Percentiles rank a stretch among this genome's conserved stretches.
Conservation (phyloP, 2,797 vertebrate genomes). For the Eulemur mongoz region DNA sequence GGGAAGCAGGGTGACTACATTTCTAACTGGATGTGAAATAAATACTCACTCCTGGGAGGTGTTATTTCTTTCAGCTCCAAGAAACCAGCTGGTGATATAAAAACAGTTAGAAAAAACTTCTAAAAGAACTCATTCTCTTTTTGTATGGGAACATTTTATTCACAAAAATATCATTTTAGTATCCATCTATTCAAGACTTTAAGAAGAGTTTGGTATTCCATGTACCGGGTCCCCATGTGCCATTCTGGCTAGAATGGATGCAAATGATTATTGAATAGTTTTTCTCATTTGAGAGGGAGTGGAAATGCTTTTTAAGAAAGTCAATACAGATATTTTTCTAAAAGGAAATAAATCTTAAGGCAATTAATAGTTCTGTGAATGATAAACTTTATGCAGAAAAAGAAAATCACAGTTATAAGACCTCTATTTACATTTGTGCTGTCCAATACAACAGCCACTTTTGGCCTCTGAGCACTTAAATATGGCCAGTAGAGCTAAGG, state of each 20-base stretch:
- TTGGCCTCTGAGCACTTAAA: neutral
- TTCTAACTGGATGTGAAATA: constrained; percentile 38
- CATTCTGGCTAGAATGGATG: constrained; percentile 23
- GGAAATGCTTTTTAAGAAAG: neutral
- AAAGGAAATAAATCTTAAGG: neutral
- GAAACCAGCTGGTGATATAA: constrained; percentile 59
- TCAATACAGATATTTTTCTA: neutral
- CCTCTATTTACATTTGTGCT: neutral
- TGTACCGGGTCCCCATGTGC: neutral
- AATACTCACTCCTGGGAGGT: constrained; percentile 52
- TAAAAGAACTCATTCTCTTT: constrained; percentile 31
- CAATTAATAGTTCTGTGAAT: neutral
- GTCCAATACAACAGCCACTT: neutral
- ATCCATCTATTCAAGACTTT: neutral
- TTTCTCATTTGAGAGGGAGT: neutral
- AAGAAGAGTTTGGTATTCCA: neutral
- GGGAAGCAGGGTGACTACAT: neutral
- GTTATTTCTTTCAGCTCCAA: constrained; percentile 55
- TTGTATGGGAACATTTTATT: constrained; percentile 32
- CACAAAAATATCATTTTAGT: constrained; percentile 39
- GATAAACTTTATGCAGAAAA: neutral
- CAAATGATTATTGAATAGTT: neutral
- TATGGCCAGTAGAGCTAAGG: neutral
- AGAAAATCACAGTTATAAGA: neutral
- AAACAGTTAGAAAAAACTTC: constrained; percentile 63